phyloP scores from a whole-genome alignment of 2,113 vertebrate genomes.

The Anoplopoma fimbria region DNA sequence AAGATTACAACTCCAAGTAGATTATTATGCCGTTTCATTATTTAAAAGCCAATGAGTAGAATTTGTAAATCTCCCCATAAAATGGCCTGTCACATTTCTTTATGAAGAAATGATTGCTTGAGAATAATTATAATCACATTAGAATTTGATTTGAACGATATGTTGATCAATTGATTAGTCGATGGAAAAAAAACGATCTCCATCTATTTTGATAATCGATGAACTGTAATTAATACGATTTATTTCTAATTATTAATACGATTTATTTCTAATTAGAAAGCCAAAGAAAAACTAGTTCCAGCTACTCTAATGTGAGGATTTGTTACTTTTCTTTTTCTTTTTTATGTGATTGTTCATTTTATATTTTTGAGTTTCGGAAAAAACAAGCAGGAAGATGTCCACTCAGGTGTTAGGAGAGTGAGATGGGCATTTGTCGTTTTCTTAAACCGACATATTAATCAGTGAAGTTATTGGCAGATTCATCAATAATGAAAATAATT shows the following conservation, averaged over 20 bases:
- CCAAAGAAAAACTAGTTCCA: background rate
- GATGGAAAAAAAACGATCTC: background rate
- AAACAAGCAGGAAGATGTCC: background rate
- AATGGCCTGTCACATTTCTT: background rate
- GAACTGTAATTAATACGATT: background rate
- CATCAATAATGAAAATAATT: background rate
- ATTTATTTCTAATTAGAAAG: background rate
- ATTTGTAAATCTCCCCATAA: background rate
- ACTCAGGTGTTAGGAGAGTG: background rate
- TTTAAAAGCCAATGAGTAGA: background rate
- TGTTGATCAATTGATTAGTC: background rate
- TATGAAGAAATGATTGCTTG: background rate
- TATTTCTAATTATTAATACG: background rate
- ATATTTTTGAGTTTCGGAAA: background rate
- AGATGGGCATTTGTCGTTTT: background rate
- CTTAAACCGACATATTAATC: background rate
- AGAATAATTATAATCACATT: background rate
- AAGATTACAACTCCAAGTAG: slow-evolving; percentile 10
- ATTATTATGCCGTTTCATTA: slow-evolving; percentile 32
- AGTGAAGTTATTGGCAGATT: no score
- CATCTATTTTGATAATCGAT: background rate
- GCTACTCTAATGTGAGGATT: background rate
- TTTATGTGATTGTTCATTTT: background rate
- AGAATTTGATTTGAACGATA: background rate
- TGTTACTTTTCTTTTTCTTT: slow-evolving; percentile 1